Conservation (phyloP, 1,140 invertebrate genomes). For the Diachasma alloeum region DNA sequence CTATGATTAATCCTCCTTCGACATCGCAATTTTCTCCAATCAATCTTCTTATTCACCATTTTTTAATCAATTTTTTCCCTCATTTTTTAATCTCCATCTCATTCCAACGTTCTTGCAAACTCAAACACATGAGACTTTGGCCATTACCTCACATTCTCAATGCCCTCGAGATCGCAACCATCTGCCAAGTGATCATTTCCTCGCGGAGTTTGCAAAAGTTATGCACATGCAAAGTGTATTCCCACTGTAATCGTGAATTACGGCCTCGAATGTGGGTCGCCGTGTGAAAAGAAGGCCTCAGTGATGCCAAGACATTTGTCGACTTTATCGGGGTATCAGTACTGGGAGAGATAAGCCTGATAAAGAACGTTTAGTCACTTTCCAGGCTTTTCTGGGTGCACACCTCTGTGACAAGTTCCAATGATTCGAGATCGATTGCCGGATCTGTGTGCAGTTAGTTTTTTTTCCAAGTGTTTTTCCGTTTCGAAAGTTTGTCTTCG, state of each 20-base stretch:
- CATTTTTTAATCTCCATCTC: too few species aligned
- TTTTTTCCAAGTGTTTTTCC: neutral
- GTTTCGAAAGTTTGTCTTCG: neutral
- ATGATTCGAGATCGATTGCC: conserved; percentile 62
- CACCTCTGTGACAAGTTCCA: neutral
- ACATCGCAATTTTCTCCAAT: too few species aligned
- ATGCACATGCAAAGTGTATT: conserved; percentile 17
- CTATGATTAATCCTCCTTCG: too few species aligned
- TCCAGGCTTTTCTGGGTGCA: neutral
- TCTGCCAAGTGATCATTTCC: conserved; percentile 28
- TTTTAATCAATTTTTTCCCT: too few species aligned
- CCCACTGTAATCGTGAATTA: neutral
- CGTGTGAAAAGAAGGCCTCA: neutral
- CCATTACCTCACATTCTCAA: neutral
- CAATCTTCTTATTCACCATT: too few species aligned
- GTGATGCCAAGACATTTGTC: neutral
- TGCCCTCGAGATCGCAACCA: conserved; percentile 10
- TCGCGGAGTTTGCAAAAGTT: neutral
- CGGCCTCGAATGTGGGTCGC: neutral
- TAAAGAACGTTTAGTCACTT: neutral
- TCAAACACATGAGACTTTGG: neutral
- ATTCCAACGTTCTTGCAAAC: neutral
- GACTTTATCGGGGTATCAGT: neutral
- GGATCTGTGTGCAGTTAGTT: conserved; percentile 58
- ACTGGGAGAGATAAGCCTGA: neutral